phyloP scores from a whole-genome alignment of 2,113 vertebrate genomes.

The Chitala chitala region DNA sequence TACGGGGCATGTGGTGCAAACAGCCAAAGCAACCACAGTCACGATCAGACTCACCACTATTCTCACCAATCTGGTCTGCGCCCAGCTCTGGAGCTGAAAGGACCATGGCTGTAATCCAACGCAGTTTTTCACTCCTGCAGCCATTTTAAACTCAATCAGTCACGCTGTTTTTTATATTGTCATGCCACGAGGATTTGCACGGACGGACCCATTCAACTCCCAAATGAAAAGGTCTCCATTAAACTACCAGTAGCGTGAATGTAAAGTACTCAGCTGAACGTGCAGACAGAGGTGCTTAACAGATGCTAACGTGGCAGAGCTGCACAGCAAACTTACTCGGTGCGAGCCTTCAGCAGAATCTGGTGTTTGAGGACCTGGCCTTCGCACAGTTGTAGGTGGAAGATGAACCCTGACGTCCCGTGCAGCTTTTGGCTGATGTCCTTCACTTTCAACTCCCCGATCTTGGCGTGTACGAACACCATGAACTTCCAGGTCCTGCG shows the following conservation, averaged over 20 bases:
- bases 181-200: neutral
- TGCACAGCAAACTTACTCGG: conserved; percentile 60
- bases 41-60: conserved; percentile 63
- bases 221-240: too few species aligned
- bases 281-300: neutral
- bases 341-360: conserved; percentile 77
- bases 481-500: conserved; percentile 76
- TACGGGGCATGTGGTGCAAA: neutral
- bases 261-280: neutral
- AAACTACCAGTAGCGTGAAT: neutral
- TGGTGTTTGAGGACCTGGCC: conserved; percentile 75
- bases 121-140: conserved; percentile 76
- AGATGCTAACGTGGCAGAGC: neutral
- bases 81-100: conserved; percentile 64
- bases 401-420: conserved; percentile 78
- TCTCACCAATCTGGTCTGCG: conserved; percentile 65
- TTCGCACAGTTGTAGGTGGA: conserved; percentile 78
- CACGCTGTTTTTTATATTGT: neutral
- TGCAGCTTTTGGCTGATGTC: conserved; percentile 80
- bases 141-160: neutral
- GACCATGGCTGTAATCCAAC: conserved; percentile 84
- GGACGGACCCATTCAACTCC: too few species aligned
- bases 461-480: conserved; percentile 78
- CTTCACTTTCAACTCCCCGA: conserved; percentile 76
- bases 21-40: neutral